These are phyloP conservation scores for Pavo muticus DNA, from an alignment of 2,113 vertebrate species.

Conservation along the genomic window DNA sequence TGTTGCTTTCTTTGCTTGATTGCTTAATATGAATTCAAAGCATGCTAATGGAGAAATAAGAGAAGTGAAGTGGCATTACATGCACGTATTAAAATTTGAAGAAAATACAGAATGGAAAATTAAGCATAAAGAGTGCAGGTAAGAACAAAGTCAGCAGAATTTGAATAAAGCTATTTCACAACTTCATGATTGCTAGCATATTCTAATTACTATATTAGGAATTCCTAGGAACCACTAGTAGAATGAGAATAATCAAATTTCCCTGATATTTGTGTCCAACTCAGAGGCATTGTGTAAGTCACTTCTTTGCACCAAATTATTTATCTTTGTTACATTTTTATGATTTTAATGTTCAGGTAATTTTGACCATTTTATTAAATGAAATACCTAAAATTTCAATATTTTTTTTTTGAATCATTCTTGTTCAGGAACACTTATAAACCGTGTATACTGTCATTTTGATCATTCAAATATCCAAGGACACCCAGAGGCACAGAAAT, in stretches of 20 bases:
- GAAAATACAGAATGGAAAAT: not conserved
- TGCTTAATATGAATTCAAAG: constrained; percentile 21
- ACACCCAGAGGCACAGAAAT: not conserved
- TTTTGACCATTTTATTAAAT: not conserved
- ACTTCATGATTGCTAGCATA: not conserved
- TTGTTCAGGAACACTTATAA: not conserved
- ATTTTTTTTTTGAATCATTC: not conserved
- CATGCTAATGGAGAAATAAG: not conserved
- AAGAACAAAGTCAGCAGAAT: constrained; percentile 9
- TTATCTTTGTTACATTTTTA: not conserved
- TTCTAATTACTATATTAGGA: constrained; percentile 44
- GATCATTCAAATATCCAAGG: not conserved
- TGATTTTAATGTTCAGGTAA: not conserved
- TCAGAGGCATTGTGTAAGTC: not conserved
- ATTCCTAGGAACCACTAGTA: constrained; percentile 52
- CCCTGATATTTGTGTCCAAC: not conserved
- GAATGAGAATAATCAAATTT: constrained; percentile 57
- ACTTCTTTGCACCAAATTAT: not conserved
- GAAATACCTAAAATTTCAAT: not conserved
- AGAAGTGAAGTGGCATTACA: not conserved
- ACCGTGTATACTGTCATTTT: not conserved
- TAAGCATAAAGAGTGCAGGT: not conserved
- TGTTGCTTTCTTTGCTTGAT: constrained; percentile 16
- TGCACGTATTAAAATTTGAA: not conserved
- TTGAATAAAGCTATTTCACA: constrained; percentile 38